Evolutionary conservation across 2,888 invertebrate species (phyloP).

Genomic region (Yponomeuta evonymella): DNA sequence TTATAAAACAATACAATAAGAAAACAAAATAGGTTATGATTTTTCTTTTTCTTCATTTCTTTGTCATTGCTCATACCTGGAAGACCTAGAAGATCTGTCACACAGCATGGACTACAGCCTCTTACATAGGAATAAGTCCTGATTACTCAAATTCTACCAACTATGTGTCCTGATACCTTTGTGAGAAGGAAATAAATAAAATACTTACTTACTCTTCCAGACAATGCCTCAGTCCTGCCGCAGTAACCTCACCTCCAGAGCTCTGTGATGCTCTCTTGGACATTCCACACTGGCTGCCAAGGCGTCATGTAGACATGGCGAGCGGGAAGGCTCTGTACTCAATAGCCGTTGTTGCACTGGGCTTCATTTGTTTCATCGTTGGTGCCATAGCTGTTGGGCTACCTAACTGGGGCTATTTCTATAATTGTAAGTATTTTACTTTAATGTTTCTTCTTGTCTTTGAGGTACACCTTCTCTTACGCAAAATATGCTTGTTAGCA

Average conservation of each 20-base stretch:
- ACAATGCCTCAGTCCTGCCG: not conserved
- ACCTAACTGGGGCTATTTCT: constrained; percentile 92
- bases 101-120: too few relatives aligned
- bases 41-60: too few relatives aligned
- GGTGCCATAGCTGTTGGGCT: constrained; percentile 89
- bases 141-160: too few relatives aligned
- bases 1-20: too few relatives aligned
- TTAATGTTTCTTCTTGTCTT: too few relatives aligned
- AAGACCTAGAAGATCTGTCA: too few relatives aligned
- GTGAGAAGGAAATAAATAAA: not conserved
- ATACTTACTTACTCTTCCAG: not conserved
- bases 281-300: constrained; percentile 31
- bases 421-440: constrained; percentile 75
- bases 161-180: too few relatives aligned
- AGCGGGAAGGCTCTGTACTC: constrained; percentile 81
- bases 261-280: constrained; percentile 9
- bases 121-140: not conserved
- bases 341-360: constrained; percentile 80
- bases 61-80: too few relatives aligned
- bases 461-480: too few relatives aligned
- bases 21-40: too few relatives aligned
- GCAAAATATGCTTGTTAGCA: too few relatives aligned
- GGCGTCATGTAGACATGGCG: constrained; percentile 77
- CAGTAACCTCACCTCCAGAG: not conserved
- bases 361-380: constrained; percentile 87